These are phyloP conservation scores for Hemibagrus guttatus DNA, from an alignment of 2,797 vertebrate genomes.

Conservation along the genomic window DNA sequence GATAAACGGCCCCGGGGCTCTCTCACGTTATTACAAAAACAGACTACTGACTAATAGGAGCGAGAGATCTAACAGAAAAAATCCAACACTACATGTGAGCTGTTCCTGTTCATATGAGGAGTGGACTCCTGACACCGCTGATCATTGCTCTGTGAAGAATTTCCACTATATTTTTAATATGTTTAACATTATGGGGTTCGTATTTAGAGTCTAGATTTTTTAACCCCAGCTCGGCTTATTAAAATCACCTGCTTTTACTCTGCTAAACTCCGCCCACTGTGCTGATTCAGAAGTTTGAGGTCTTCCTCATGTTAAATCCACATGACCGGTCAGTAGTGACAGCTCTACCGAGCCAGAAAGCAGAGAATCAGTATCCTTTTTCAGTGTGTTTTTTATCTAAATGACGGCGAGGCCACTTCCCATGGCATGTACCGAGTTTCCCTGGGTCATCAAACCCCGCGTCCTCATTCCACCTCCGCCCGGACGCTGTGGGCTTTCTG, in stretches of 20 bases:
- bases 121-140: background rate
- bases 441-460: constrained; percentile 57
- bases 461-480: constrained; percentile 1
- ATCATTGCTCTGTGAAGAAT: background rate
- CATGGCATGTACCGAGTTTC: constrained; percentile 69
- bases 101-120: background rate
- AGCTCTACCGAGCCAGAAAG: background rate
- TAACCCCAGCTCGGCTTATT: background rate
- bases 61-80: background rate
- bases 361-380: background rate
- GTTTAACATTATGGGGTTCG: background rate
- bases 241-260: background rate
- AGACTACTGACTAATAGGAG: constrained; percentile 1
- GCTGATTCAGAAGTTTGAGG: background rate
- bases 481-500: constrained; percentile 62
- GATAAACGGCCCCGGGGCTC: constrained; percentile 28
- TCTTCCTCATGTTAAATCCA: background rate
- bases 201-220: background rate
- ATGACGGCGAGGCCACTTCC: constrained; percentile 73
- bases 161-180: too few relatives aligned
- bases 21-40: constrained; percentile 26
- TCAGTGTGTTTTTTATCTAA: constrained; percentile 64
- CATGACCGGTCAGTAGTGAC: too few relatives aligned
- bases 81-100: too few relatives aligned
- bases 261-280: background rate